These are phyloP conservation scores for Brachypteracias leptosomus DNA, from an alignment of 2,113 vertebrate species.

Conservation along the genomic window DNA sequence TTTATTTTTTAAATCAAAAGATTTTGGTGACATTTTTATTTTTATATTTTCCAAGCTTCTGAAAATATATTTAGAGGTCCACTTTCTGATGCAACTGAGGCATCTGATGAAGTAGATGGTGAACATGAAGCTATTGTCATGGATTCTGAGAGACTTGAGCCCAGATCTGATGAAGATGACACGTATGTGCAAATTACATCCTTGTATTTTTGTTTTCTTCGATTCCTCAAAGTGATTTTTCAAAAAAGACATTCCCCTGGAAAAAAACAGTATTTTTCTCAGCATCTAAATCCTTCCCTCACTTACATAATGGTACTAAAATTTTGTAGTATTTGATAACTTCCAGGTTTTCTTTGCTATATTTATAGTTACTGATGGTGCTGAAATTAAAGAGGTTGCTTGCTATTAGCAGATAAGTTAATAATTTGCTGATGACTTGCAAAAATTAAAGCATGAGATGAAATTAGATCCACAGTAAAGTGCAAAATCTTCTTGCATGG, in stretches of 20 bases:
- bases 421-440: neutral
- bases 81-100: constrained; percentile 53
- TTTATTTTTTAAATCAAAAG: neutral
- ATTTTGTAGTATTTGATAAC: neutral
- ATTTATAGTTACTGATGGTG: neutral
- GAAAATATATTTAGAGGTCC: constrained; percentile 75
- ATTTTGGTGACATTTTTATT: neutral
- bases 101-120: constrained; percentile 81
- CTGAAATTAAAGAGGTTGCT: neutral
- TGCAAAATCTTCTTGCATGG: neutral
- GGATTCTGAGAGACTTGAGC: constrained; percentile 80
- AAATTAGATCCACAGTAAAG: neutral
- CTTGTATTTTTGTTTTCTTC: neutral
- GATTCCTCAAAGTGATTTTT: neutral
- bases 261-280: neutral
- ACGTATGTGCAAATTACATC: constrained; percentile 78
- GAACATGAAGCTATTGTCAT: constrained; percentile 42
- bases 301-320: neutral
- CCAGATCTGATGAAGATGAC: constrained; percentile 89
- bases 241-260: neutral
- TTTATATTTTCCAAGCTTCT: constrained; percentile 56
- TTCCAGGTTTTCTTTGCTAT: neutral
- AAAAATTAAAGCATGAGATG: neutral
- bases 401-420: neutral
- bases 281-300: neutral